Conservation (phyloP, 2,113 vertebrate genomes). For the Ciconia maguari region DNA sequence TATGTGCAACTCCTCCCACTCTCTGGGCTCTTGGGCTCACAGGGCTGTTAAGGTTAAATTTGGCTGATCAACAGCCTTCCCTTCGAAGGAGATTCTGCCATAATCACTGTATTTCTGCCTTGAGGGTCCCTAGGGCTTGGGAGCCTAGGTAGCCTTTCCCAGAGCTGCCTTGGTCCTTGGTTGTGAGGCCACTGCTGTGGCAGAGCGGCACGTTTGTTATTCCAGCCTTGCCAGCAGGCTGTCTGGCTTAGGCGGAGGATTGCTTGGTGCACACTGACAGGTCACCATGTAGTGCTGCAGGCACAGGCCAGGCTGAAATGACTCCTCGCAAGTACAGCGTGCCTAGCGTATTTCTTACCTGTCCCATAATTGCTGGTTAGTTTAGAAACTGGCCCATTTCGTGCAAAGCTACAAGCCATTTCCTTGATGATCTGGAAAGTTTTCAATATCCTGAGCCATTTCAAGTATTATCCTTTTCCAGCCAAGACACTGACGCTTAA, state of each 20-base stretch:
- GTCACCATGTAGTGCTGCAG: not conserved
- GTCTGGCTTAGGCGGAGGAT: not conserved
- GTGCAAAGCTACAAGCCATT: not conserved
- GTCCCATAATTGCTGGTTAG: not conserved
- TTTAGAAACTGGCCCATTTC: not conserved
- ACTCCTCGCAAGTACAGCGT: not conserved
- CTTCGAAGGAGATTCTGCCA: not conserved
- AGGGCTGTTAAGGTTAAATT: not conserved
- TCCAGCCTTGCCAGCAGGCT: not conserved
- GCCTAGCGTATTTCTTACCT: not conserved
- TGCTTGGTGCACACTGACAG: not conserved
- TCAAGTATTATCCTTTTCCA: conserved; percentile 7
- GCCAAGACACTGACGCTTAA: not conserved
- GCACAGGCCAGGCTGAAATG: not conserved
- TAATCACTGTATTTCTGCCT: not conserved
- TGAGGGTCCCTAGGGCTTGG: not conserved
- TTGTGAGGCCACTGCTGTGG: not conserved
- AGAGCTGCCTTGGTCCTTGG: not conserved
- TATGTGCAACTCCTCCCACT: not conserved
- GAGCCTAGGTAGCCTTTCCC: not conserved
- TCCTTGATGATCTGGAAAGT: not conserved
- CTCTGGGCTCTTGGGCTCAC: not conserved
- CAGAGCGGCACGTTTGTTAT: not conserved
- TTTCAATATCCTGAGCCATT: not conserved
- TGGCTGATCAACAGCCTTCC: not conserved